These are phyloP conservation scores for Hypanus sabinus DNA, from an alignment of 2,113 vertebrate genomes.

Conservation along the genomic window DNA sequence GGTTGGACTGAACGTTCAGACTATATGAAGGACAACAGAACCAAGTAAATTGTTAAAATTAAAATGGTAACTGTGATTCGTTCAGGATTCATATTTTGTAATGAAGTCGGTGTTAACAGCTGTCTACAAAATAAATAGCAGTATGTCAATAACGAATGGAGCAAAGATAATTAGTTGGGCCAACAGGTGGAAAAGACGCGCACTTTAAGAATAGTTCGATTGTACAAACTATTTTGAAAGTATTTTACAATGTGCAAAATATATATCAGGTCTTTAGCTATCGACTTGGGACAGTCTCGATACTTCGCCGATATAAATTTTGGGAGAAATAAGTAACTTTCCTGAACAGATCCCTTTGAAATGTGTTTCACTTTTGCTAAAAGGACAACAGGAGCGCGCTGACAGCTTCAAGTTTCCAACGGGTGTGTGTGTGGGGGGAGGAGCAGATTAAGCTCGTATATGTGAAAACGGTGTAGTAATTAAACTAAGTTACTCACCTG, in stretches of 20 bases:
- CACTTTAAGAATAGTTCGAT: too few species aligned
- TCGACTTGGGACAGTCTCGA: not conserved
- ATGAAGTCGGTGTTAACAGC: not conserved
- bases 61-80: not conserved
- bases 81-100: not conserved
- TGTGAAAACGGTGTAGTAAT: not conserved
- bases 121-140: not conserved
- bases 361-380: too few species aligned
- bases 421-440: not conserved
- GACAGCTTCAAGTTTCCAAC: not conserved
- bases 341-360: not conserved
- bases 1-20: not conserved
- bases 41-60: not conserved
- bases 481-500: not conserved
- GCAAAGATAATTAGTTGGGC: not conserved
- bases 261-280: too few species aligned
- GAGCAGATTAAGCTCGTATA: not conserved
- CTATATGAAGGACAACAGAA: too few species aligned
- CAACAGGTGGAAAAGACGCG: not conserved
- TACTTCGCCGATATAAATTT: not conserved
- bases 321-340: not conserved
- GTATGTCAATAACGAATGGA: not conserved
- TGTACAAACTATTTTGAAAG: not conserved
- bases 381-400: not conserved
- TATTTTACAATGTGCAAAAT: not conserved